Base-by-base conservation (phyloP, 1,140 invertebrate species). In the Caenorhabditis remanei region DNA sequence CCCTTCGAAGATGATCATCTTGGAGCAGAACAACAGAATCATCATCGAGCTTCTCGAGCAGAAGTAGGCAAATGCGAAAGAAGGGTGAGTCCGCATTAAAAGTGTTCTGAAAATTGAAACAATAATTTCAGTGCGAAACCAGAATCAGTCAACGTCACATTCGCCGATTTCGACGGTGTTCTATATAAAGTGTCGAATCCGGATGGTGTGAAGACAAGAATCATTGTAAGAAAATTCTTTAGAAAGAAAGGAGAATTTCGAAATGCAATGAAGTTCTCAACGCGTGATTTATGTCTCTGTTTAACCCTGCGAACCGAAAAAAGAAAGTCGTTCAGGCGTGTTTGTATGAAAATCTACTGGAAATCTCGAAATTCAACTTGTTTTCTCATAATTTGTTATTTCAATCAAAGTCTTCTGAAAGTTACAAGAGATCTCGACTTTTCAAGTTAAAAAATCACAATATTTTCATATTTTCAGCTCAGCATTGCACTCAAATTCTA, bases 401-500 rank as follows among this genome's bases (percentile, higher is more conserved):
- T n/a, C n/a, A n/a, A n/a, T n/a, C n/a, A n/a, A n/a, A n/a, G n/a
- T n/a, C n/a, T n/a, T n/a, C n/a, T n/a, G n/a, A n/a, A n/a, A n/a
- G n/a, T n/a, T n/a, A n/a, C n/a, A n/a, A n/a, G n/a, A n/a, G n/a
- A n/a, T n/a, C n/a, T n/a, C n/a, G n/a, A n/a, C n/a, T n/a, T n/a
- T n/a, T n/a, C n/a, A n/a, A n/a, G n/a, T n/a, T n/a, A n/a, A n/a
- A n/a, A n/a, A n/a, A n/a, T n/a, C n/a, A n/a, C n/a, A n/a, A n/a
- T n/a, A 19, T 43, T 75, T 75, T 56, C 83, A 67, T 88, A 90
- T 65, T 94, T 95, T 89, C 93, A 98, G 96, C 95, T 98, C 93
- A 99, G 97, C 94, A 99, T 99, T 94, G 96, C 97, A 90, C 94
- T 99, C 87, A 99, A 99, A 94, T 99, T 99, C 94, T 99, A 98